Conservation (phyloP, 2,113 vertebrate genomes). For the Prunella fulvescens region DNA sequence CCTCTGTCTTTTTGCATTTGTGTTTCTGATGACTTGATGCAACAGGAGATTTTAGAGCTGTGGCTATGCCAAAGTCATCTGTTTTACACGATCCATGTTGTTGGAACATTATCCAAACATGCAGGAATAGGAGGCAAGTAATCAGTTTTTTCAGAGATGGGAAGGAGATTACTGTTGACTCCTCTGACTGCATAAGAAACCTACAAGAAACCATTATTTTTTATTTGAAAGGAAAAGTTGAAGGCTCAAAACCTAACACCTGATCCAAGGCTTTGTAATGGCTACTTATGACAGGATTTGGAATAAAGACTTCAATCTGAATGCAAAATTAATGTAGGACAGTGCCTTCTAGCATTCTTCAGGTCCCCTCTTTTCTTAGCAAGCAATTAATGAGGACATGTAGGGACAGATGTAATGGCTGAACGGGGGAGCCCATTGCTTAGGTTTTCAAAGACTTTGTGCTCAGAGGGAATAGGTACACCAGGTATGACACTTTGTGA, state of each 20-base stretch:
- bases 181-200: background rate
- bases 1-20: background rate
- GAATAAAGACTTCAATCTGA: background rate
- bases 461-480: background rate
- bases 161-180: background rate
- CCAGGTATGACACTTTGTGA: background rate
- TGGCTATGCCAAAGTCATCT: background rate
- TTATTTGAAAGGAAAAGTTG: background rate
- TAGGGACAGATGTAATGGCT: background rate
- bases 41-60: background rate
- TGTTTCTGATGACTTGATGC: background rate
- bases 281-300: background rate
- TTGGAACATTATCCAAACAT: background rate
- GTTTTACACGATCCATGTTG: background rate
- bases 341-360: background rate
- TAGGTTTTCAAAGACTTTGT: background rate
- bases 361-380: background rate
- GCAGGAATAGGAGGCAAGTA: background rate
- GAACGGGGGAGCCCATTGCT: background rate
- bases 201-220: background rate
- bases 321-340: background rate
- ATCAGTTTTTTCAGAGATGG: background rate
- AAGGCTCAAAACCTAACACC: background rate
- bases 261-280: background rate
- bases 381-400: background rate